Conservation (phyloP, 2,113 vertebrate genomes). For the Procapra przewalskii region DNA sequence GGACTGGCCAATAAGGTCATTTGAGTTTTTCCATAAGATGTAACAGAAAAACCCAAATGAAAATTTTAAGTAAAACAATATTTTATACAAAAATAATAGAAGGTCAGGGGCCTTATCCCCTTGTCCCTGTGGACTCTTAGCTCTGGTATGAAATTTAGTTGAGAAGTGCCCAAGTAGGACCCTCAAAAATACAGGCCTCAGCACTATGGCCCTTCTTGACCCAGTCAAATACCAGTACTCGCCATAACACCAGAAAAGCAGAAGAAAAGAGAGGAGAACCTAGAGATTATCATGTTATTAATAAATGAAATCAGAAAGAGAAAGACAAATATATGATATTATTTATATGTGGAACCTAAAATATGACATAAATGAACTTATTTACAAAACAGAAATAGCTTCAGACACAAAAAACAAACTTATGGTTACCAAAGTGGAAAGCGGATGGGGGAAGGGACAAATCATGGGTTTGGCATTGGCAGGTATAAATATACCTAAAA, state of each 20-base stretch:
- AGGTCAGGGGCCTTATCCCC: background rate
- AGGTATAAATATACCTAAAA: background rate
- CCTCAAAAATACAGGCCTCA: background rate
- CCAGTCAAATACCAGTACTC: background rate
- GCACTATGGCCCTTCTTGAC: background rate
- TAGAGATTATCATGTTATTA: background rate
- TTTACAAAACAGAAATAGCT: background rate
- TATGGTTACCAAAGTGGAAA: background rate
- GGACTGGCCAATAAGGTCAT: background rate
- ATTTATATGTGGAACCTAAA: background rate
- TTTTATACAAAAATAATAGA: background rate
- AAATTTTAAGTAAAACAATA: background rate
- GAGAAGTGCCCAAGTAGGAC: background rate
- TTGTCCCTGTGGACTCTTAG: background rate
- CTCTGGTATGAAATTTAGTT: background rate
- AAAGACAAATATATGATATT: background rate
- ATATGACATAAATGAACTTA: background rate
- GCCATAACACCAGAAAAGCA: background rate
- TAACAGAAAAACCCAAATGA: background rate
- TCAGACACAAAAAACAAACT: background rate
- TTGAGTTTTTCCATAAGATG: background rate
- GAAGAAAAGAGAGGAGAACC: background rate
- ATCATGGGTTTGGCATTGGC: background rate
- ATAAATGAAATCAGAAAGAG: background rate
- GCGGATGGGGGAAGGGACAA: background rate